phyloP scores from a whole-genome alignment of 2,888 invertebrate species.

The Cephus pygmeus region DNA sequence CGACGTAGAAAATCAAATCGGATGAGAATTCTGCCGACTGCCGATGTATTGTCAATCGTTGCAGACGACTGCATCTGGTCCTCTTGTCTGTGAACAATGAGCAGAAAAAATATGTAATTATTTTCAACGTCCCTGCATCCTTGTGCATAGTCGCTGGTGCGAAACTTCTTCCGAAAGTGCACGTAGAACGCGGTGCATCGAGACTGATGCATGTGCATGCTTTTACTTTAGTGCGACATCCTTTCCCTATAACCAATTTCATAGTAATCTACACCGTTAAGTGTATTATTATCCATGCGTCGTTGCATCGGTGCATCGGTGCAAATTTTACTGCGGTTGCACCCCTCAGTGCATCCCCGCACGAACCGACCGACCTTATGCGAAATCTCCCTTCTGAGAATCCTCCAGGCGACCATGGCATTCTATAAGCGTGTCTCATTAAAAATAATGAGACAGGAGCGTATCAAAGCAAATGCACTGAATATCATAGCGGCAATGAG shows the following conservation, averaged over 20 bases:
- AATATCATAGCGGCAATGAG: background rate
- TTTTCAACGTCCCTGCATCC: background rate
- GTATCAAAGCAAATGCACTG: background rate
- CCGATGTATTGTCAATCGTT: background rate
- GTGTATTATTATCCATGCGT: background rate
- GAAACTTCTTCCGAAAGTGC: background rate
- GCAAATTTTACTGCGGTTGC: background rate
- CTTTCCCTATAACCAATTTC: background rate
- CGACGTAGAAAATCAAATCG: background rate
- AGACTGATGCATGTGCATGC: background rate
- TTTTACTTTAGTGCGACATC: background rate
- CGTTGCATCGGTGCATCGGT: background rate
- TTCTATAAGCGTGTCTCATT: conserved; percentile 1
- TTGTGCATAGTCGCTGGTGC: background rate
- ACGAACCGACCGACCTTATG: background rate
- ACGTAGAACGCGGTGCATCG: background rate
- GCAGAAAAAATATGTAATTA: background rate
- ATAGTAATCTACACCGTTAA: background rate
- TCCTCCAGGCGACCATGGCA: background rate
- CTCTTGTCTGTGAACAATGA: background rate
- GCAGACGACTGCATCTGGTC: background rate
- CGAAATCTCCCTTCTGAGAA: background rate
- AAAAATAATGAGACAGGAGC: conserved; percentile 4
- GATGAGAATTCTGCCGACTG: background rate
- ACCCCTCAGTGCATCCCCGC: background rate